phyloP scores from a whole-genome alignment of 2,113 vertebrate genomes.

The Prochilodus magdalenae region DNA sequence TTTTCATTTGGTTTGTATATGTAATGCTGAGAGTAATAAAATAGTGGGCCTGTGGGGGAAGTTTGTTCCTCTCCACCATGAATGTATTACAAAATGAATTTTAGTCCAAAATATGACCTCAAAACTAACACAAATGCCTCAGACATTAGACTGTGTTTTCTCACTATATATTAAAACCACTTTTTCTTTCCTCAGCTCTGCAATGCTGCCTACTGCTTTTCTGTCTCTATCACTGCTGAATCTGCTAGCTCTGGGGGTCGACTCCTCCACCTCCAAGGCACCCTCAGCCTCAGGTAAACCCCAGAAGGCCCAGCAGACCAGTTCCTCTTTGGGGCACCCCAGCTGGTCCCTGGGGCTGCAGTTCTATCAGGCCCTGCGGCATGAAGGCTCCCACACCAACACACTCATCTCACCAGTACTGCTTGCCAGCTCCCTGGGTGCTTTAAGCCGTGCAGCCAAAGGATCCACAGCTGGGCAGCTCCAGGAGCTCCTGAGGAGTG shows the following conservation, averaged over 20 bases:
- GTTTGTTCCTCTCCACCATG: not conserved
- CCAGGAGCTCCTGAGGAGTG: conserved; percentile 56
- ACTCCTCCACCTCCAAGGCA: conserved; percentile 41
- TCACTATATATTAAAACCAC: not conserved
- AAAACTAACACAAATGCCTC: too few relatives aligned
- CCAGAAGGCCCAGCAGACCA: conserved; percentile 28
- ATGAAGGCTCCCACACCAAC: conserved; percentile 48
- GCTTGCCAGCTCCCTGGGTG: conserved; percentile 63
- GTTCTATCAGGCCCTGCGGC: conserved; percentile 62
- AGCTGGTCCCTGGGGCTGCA: conserved; percentile 72
- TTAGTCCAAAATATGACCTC: not conserved
- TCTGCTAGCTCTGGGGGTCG: conserved; percentile 50
- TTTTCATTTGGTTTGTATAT: not conserved
- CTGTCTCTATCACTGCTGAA: conserved; percentile 49
- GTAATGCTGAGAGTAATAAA: not conserved
- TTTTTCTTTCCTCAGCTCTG: conserved; percentile 42
- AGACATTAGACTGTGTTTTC: too few relatives aligned
- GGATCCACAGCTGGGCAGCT: conserved; percentile 66
- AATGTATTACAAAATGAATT: not conserved
- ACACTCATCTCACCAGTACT: conserved; percentile 69
- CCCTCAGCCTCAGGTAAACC: not conserved
- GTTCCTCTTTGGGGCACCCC: conserved; percentile 55
- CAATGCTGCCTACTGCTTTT: conserved; percentile 61
- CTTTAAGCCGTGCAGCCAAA: conserved; percentile 54
- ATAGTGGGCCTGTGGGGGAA: too few relatives aligned